Evolutionary conservation across 2,888 invertebrate species (phyloP), one percentile per base, ranked within the genome.

Genomic region (Philereme vetulata): DNA sequence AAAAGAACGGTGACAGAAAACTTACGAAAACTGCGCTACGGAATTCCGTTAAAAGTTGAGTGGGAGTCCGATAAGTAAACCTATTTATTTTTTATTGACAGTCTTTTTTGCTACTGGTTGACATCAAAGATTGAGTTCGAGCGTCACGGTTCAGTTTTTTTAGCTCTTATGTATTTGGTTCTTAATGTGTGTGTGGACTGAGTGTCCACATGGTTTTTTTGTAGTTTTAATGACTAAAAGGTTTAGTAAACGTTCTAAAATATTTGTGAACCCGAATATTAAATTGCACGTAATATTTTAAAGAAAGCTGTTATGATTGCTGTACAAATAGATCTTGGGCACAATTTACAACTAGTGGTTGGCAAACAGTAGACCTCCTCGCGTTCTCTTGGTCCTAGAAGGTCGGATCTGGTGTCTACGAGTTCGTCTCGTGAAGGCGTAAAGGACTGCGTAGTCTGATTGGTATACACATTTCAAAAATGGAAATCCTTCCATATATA

Each of bases 31-130:
- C 65, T 66, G 51, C 54, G 65, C 68, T 70, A 66, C 67, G 64
- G 70, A 72, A 75, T 66, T 73, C 70, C 65, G 73, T 74, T 73
- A 70, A 66, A 68, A 65, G 62, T 62, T 48, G 56, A 67, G 65
- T 62, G 62, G 51, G 53, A 60, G 56, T 61, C 50, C 43, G 55
- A 64, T 64, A 66, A 67, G 65, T 67, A 60, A 65, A 62, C 51
- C 50, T 67, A 62, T 62, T 71, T 70, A 68, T 72, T 64, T 60
- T 61, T 65, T 56, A 45, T 56, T 55, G 51, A 40, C 47, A 40
- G 54, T 40, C 34, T 38, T 44, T 53, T 60, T 56, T 48, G 51
- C 34, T 44, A 9, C 49, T 38, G 52, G 62, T 55, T 40, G 61
- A 65, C 63, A 59, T 67, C 60, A 62, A 64, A 65, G 60, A 57